Evolutionary conservation across 2,113 vertebrate genomes (phyloP), one percentile per base, ranked within the genome.

Genomic region (Aplodontia rufa): DNA sequence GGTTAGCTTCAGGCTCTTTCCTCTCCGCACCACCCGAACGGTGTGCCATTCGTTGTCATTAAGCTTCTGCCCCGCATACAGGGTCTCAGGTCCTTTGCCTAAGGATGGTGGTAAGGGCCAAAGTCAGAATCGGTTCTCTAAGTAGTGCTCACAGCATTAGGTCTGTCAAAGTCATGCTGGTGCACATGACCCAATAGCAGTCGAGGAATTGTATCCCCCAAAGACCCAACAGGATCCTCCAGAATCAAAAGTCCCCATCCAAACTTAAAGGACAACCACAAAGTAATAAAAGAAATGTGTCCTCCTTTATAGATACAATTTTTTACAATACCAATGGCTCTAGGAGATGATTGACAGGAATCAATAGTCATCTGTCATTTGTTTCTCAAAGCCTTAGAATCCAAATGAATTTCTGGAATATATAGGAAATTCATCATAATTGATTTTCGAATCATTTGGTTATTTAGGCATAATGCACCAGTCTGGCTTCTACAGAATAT

Each of bases 21-120:
- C 99, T 47, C 99, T 99, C 1, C 99, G 99, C 66, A 99, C 97
- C 72, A 99, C 99, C 22, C 99, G 98, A 5, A 99, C 99, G 0
- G 99, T 99, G 98, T 99, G 99, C 99, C 99, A 99, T 37, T 99
- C 99, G 0, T 99, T 99, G 98, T 99, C 99, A 81, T 99, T 99
- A 97, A 99, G 99, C 86, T 99, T 99, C 98, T 99, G 99, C 90
- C 99, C 99, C 22, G 99, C 99, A 90, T 99, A 99, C 93, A 99
- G 99, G 79, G 99, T 99, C 98, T 99, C 99, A 37, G 99, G 99
- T 94, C 99, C 99, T 97, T 99, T 99, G 99, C 99, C 99, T 99
- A 98, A 97, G 95, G 95, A 96, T 76, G 97, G 94, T 89, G 95
- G 97, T 37, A 98, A 97, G 97, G 49, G 94, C 0, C 9, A 93